Evolutionary conservation across 1,140 invertebrate genomes (phyloP), one percentile per base, ranked within the genome.

Genomic region (Aplysia californica): DNA sequence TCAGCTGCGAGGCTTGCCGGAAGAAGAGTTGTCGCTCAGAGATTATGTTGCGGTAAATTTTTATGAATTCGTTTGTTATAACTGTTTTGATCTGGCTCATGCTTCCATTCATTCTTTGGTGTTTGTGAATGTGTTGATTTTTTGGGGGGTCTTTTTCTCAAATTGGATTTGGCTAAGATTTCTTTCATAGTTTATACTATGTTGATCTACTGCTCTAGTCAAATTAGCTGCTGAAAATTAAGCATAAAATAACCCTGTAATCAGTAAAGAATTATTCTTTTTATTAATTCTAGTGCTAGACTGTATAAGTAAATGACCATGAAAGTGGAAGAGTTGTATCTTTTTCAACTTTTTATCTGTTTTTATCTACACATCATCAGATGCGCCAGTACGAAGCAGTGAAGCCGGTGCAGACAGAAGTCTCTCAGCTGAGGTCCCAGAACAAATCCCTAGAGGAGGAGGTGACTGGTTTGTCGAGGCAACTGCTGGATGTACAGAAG

Each of bases 31-130:
- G 38, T 87, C 87, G 21, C 76, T 90, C 0, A 85, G 85, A 81
- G 89, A 90, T 76, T 89, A 83, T 87, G 88, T 90, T 66, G 87
- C 87, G 23, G 89, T 90, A 86, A 82, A 84, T 76, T 33, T 58
- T 44, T 75, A 35, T 29, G 20, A 5, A n/a, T n/a, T n/a, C n/a
- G n/a, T n/a, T n/a, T n/a, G n/a, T n/a, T 33, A 68, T 68, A 20
- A 20, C 15, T 21, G 10, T n/a, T 50, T n/a, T 15, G 44, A 10
- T 50, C 44, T 50, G 44, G 10, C n/a, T 10, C 10, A n/a, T 15
- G 10, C 29, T 61, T 61, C 6, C 10, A 10, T 26, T 61, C 20
- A 61, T 61, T 61, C 29, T 61, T 61, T 15, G 6, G 6, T 61
- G 29, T 56, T 56, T 56, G 10, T n/a, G 26, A 56, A 26, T 23